Base-by-base conservation (phyloP, 1,140 invertebrate genomes). In the Papilio helenus region DNA sequence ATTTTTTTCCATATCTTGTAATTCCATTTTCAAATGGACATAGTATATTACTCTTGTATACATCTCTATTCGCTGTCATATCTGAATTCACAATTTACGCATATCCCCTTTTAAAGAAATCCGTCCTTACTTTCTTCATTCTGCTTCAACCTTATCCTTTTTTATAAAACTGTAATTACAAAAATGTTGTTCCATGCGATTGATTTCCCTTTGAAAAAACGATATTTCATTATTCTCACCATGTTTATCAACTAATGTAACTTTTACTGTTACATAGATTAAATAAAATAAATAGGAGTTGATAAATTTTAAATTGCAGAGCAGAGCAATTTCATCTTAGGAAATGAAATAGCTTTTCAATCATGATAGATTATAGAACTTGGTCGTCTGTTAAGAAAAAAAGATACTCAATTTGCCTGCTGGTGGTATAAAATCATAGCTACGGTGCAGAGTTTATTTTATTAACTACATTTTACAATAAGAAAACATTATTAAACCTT, bases 261-360 rank as follows among this genome's bases (percentile, higher is more conserved):
- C 18, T 0, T 49, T 9, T 20, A n/a, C 51, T 55, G 18, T 55
- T 55, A 55, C 51, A 55, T 0, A 20, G 18, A 68, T 34, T 61
- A 26, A 7, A 61, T 26, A 61, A 61, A 68, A 68, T 68, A 29
- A 68, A 29, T 4, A 68, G 10, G 26, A 68, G 14, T 68, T 14
- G n/a, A 49, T n/a, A 74, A 49, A 74, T 26, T 49, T 74, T 26
- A 74, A 74, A 49, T 7, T 49, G 39, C 72, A 55, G 51, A 55
- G 12, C 39, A 46, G 20, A 26, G 42, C 42, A 46, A 74, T n/a
- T 74, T 74, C 23, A 46, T 74, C 39, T 74, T 46, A 23, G 72
- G 72, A 74, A 74, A 74, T 74, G 72, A 74, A 74, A 74, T 23
- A 74, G 39, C 72, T 49, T 74, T 74, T 49, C 72, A 74, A 74